Base-by-base conservation (phyloP, 2,888 invertebrate species). In the Rhingia campestris region DNA sequence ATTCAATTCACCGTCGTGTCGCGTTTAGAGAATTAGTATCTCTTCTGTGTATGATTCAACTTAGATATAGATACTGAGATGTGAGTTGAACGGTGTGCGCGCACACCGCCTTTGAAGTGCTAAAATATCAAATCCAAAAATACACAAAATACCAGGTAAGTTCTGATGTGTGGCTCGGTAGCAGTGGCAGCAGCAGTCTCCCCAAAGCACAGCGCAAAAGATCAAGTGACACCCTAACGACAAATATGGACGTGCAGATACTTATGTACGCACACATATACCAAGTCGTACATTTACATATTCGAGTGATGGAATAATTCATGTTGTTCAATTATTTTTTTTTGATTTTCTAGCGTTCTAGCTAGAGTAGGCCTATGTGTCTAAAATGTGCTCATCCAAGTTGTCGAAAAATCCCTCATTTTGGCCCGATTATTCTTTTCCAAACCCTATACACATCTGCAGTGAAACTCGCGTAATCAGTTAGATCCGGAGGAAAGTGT, bases 401-500 rank as follows among this genome's bases (percentile, higher is more conserved):
- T 22, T 22, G 22, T 22, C 2, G 22, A 22, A 22, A 22, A 22
- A 22, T 22, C 22, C 22, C 1, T 22, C 2, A 22, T 2, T 22
- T 22, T 41, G 61, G 35, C 51, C 10, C 41, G 6, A 14, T 7
- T 30, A 35, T 35, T 59, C 56, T 74, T 73, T 61, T 74, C 41
- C 22, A 3, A 53, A 58, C 49, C 64, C 61, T 59, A 32, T 73
- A 51, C 72, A 67, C 79, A 75, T 84, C 74, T 80, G 84, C 84
- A 84, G 80, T 22, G 22, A 22, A 22, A 22, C 22, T 22, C 22
- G 64, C 33, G 41, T 84, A 84, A 84, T 84, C 74, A 84, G 80
- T 66, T 80, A 84, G 80, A 84, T 84, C 84, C 84, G 84, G 80
- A 84, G 84, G 84, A 84, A 84, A 84, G 84, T 84, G 84, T 84